Evolutionary conservation across 2,113 vertebrate species (phyloP).

Genomic region (Symphodus melops): DNA sequence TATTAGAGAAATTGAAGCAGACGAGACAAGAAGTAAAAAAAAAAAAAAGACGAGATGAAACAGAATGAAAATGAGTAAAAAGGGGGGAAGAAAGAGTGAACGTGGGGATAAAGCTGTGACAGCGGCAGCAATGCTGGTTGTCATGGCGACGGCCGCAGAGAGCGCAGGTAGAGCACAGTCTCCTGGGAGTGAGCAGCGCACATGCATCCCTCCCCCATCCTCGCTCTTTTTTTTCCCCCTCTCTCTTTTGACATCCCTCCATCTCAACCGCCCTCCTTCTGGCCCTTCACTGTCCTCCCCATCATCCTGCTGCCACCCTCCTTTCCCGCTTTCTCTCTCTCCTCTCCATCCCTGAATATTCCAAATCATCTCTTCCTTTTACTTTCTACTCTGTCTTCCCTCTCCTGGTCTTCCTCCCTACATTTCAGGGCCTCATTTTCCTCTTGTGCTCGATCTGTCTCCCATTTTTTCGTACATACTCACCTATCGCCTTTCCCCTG

Average conservation of each 20-base stretch:
- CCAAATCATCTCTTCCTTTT: slow-evolving; percentile 22
- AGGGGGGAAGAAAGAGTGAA: slow-evolving; percentile 25
- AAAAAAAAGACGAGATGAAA: background rate
- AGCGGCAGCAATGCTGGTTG: slow-evolving; percentile 78
- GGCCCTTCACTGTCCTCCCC: slow-evolving; percentile 37
- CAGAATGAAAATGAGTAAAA: slow-evolving; percentile 16
- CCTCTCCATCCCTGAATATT: slow-evolving; percentile 3
- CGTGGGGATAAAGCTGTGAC: slow-evolving; percentile 73
- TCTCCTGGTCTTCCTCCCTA: background rate
- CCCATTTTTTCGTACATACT: background rate
- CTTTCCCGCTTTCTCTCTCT: background rate
- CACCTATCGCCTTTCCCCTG: slow-evolving; percentile 3
- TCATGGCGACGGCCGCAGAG: slow-evolving; percentile 77
- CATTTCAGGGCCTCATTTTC: background rate
- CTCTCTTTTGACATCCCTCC: slow-evolving; percentile 47
- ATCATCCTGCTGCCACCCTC: slow-evolving; percentile 26
- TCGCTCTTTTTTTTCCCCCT: background rate
- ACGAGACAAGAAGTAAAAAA: background rate
- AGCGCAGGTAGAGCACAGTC: slow-evolving; percentile 80
- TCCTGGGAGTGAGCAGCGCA: slow-evolving; percentile 74
- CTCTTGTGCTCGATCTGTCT: background rate
- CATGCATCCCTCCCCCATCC: slow-evolving; percentile 60
- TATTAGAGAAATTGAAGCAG: slow-evolving; percentile 17
- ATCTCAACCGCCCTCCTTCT: slow-evolving; percentile 32
- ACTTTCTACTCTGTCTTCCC: slow-evolving; percentile 8